These are phyloP conservation scores for Eupithecia exiguata DNA, from an alignment of 2,888 invertebrate species.

Conservation along the genomic window DNA sequence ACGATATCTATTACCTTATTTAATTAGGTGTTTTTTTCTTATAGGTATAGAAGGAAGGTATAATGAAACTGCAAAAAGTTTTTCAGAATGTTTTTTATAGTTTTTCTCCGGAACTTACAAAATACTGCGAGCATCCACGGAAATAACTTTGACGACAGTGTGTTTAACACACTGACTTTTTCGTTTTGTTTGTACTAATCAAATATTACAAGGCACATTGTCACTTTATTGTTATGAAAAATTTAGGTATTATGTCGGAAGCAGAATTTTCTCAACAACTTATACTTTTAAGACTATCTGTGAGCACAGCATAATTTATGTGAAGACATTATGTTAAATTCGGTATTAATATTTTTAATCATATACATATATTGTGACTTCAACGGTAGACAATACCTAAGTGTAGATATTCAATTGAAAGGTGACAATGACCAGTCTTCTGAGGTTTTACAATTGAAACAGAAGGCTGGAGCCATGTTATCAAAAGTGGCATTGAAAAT, in stretches of 20 bases:
- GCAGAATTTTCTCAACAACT: background rate
- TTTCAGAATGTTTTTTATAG: constrained; percentile 39
- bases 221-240: constrained; percentile 41
- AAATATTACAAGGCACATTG: constrained; percentile 46
- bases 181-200: constrained; percentile 48
- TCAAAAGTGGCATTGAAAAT: background rate
- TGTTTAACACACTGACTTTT: constrained; percentile 44
- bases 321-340: background rate
- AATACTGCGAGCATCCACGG: constrained; percentile 42
- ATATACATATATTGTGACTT: background rate
- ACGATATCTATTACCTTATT: background rate
- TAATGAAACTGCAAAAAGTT: background rate
- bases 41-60: background rate
- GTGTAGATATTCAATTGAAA: background rate
- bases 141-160: constrained; percentile 35
- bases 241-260: background rate
- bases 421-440: constrained; percentile 1
- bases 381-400: background rate
- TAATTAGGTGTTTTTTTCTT: background rate
- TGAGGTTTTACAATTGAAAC: background rate
- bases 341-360: background rate
- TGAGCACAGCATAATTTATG: background rate
- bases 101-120: constrained; percentile 60
- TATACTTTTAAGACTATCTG: background rate
- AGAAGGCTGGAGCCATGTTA: background rate